Evolutionary conservation across 2,888 invertebrate genomes (phyloP), one percentile per base, ranked within the genome.

Genomic region (Drosophila falleni): DNA sequence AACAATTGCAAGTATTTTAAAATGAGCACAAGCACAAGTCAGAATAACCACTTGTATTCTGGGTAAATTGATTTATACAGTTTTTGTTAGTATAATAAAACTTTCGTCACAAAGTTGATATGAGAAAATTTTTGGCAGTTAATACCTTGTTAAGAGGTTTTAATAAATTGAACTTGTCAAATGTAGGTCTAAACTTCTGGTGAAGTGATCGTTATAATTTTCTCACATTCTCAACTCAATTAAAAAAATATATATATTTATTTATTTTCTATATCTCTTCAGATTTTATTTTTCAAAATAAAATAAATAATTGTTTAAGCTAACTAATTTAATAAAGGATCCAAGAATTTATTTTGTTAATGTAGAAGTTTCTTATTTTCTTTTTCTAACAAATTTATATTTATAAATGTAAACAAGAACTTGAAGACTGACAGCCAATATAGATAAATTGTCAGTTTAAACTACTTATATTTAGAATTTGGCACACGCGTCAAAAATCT

Each of bases 381-480:
- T 10, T 41, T 42, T 23, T 5, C 23, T 16, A 11, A 19, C 41
- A 44, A 37, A 8, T 49, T 16, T 35, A 59, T 29, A 44, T 3
- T 33, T 31, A 51, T 16, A 11, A 47, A 63, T 64, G 35, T 56
- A 44, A 56, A 59, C 47, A 58, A 51, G 29, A 70, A 60, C 55
- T 65, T 58, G 35, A 66, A 53, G 0, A 3, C 13, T 39, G 46
- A 46, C 29, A 29, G 29, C 3, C 29, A 26, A 23, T 39, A 31
- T n/a, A 23, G 15, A 11, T 35, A 44, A 41, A 56, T 60, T 56
- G 66, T 16, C 59, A 49, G 54, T 56, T 62, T n/a, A 10, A 39
- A 50, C 47, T 60, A 56, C 33, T 19, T 78, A 79, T 79, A 66
- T 64, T 61, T 71, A 78, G 65, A 76, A 78, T 65, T 74, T 87